Base-by-base conservation (phyloP, 1,140 invertebrate genomes). In the Hermatobates lingyangjiaoensis region DNA sequence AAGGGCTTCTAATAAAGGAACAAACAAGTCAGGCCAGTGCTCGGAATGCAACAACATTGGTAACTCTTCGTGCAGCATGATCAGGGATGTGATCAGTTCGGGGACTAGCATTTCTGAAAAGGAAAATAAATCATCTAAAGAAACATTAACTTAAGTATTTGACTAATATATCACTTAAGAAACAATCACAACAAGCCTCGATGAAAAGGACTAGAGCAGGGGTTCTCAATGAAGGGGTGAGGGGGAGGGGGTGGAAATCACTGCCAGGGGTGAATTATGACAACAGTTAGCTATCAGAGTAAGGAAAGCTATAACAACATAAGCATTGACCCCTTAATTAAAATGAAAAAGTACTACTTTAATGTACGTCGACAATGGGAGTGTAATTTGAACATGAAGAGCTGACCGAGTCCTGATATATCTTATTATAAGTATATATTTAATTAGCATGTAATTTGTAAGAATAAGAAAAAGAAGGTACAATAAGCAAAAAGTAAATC, bases 101-200 rank as follows among this genome's bases (percentile, higher is more conserved):
- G 83, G 79, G 21, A 89, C 61, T n/a, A 89, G 61, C 20, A 83
- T 72, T 60, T 83, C 84, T 75, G 65, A 54, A 63, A 71, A 50
- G 38, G 2, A 52, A 23, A 50, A 5, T n/a, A 27, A 40, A 21
- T n/a, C 28, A 26, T 48, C 12, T 25, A 24, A 24, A 25, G 61
- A 69, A 69, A 68, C n/a, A 28, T 73, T 71, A 28, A 89, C 79
- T 12, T 87, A 87, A 0, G 87, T 87, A 90, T 90, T 95, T n/a
- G 84, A 79, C 53, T 95, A 69, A 62, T 91, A 80, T 60, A 92
- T 87, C 3, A 76, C 73, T 58, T 94, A 88, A 18, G 85, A 76
- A 50, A 71, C 69, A n/a, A 84, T 78, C 5, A 81, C 72, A 25
- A 78, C 77, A 18, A 83, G 82, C 0, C 78, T 71, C 0, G 85